phyloP scores from a whole-genome alignment of 2,888 invertebrate genomes.

The Eugnorisma glareosa region DNA sequence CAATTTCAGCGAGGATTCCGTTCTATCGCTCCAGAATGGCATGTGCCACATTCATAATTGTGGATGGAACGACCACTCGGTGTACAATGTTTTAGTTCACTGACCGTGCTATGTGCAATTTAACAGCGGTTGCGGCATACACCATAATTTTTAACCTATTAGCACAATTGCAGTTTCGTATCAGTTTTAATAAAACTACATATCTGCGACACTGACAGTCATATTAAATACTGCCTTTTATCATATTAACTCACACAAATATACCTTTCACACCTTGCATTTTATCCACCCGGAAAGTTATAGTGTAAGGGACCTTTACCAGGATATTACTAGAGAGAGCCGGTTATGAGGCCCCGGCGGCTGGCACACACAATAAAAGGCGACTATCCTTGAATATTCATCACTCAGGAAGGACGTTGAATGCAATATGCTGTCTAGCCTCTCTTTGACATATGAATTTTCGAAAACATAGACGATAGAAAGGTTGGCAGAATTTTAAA shows the following conservation, averaged over 20 bases:
- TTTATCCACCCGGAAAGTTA: conserved; percentile 40
- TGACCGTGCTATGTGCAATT: conserved; percentile 82
- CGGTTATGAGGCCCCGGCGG: conserved; percentile 56
- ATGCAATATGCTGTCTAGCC: conserved; percentile 56
- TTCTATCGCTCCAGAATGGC: conserved; percentile 70
- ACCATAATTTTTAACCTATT: conserved; percentile 68
- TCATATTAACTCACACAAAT: conserved; percentile 14
- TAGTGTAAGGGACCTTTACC: conserved; percentile 36
- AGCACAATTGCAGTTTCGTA: conserved; percentile 48
- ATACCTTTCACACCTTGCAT: conserved; percentile 24
- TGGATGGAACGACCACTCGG: conserved; percentile 62
- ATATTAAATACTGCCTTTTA: conserved; percentile 1
- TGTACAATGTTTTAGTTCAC: conserved; percentile 81
- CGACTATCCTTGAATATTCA: conserved; percentile 65
- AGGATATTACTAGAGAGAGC: conserved; percentile 54
- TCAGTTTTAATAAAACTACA: conserved; percentile 36
- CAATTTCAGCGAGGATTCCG: conserved; percentile 75
- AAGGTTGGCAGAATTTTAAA: conserved; percentile 42
- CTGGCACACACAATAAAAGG: conserved; percentile 60
- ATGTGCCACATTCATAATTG: conserved; percentile 77
- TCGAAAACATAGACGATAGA: conserved; percentile 38
- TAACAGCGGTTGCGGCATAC: conserved; percentile 70
- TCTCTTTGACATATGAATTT: conserved; percentile 51
- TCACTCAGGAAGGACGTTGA: conserved; percentile 48
- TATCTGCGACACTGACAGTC: conserved; percentile 6